Base-by-base conservation (phyloP, 2,113 vertebrate genomes). In the Atractosteus spatula region DNA sequence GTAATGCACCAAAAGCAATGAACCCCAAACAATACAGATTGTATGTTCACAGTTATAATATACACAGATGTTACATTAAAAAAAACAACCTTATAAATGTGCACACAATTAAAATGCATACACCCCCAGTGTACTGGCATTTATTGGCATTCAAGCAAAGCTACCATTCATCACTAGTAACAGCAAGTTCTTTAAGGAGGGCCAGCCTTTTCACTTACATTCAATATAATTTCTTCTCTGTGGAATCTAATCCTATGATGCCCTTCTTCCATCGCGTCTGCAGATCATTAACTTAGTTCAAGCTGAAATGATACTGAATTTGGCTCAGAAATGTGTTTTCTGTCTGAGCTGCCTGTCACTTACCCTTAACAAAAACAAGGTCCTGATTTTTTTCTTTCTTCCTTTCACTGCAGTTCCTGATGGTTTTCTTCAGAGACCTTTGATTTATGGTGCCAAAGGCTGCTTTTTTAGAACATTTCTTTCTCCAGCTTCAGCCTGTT, bases 231-330 rank as follows among this genome's bases (percentile, higher is more conserved):
- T 51, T 67, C 44, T 67, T 51, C 65, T 47, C 65, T 16, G n/a
- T 51, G 45, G 43, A 13, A 67, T 51, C 65, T 51, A 67, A 67
- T 67, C 65, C 45, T 45, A 44, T 67, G 14, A 51, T 67, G 41
- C 43, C 14, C 65, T 16, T 67, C n/a, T 51, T 51, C 65, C 65
- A 67, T 51, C 65, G 45, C 51, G 44, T 17, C 8, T 59, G 56
- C 56, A 59, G 56, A 59, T 59, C 43, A 45, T 67, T 67, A 67
- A 67, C 65, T 67, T n/a, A 67, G 65, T 67, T 47, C 65, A 67
- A 44, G 7, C 45, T 67, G 56, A 59, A 12, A 59, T 59, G 56
- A n/a, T 59, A 59, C 56, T 59, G 56, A 59, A 14, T 59, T 13
- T 59, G 44, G 14, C 3, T n/a, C 65, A 47, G 45, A 67, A 67